Evolutionary conservation across 2,888 invertebrate genomes (phyloP).

Genomic region (Leptinotarsa juncta): DNA sequence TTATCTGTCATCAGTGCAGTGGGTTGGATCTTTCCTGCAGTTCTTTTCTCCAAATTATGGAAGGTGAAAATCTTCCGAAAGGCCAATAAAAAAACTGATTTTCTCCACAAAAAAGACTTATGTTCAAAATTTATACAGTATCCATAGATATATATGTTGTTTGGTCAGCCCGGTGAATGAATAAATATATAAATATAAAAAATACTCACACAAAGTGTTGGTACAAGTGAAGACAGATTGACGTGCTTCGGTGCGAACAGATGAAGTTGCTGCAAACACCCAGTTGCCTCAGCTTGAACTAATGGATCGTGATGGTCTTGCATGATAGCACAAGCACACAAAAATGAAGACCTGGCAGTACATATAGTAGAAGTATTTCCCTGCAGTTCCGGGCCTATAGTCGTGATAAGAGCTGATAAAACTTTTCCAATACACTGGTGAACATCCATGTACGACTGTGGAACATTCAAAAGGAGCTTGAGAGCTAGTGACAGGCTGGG

Average conservation of each 20-base stretch:
- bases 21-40: no score
- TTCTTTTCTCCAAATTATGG: no score
- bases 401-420: slow-evolving; percentile 94
- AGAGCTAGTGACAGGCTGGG: slow-evolving; percentile 91
- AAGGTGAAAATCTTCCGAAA: no score
- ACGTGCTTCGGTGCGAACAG: slow-evolving; percentile 96
- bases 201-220: slow-evolving; percentile 87
- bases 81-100: no score
- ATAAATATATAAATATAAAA: no score
- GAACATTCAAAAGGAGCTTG: slow-evolving; percentile 89
- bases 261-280: slow-evolving; percentile 97
- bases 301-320: slow-evolving; percentile 89
- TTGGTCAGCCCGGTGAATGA: no score
- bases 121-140: no score
- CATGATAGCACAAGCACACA: slow-evolving; percentile 94
- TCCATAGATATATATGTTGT: no score
- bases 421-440: slow-evolving; percentile 94
- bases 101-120: no score
- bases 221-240: slow-evolving; percentile 91
- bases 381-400: slow-evolving; percentile 97
- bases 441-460: slow-evolving; percentile 90
- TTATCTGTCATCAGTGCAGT: no score
- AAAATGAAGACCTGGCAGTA: slow-evolving; percentile 84
- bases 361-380: slow-evolving; percentile 81
- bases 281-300: slow-evolving; percentile 95